phyloP scores from a whole-genome alignment of 1,140 invertebrate genomes.

The Cydia splendana region DNA sequence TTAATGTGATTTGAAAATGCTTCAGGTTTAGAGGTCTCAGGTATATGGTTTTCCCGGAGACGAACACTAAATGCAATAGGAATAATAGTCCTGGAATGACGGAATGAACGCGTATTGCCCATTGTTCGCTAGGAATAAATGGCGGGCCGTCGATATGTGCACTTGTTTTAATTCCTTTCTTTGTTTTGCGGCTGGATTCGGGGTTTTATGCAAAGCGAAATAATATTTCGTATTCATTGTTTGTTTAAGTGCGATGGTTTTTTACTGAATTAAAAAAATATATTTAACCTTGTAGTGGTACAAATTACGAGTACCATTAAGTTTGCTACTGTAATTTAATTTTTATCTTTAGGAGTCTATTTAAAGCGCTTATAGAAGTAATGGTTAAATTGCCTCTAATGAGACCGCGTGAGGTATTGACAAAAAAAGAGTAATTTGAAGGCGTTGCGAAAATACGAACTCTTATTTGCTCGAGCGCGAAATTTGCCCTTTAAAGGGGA shows the following conservation, averaged over 20 bases:
- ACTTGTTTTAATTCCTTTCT: constrained; percentile 62
- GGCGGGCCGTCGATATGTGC: constrained; percentile 54
- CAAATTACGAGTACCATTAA: too few relatives aligned
- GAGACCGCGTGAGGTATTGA: constrained; percentile 13
- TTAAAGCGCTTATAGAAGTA: background rate
- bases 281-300: too few relatives aligned
- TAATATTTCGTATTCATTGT: background rate
- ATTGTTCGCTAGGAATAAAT: constrained; percentile 75
- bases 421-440: background rate
- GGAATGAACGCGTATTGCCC: constrained; percentile 64
- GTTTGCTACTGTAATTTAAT: background rate
- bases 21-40: background rate
- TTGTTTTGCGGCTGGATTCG: constrained; percentile 33
- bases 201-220: background rate
- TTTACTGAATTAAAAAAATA: background rate
- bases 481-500: background rate
- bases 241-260: background rate
- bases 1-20: too few relatives aligned
- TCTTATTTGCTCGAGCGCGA: background rate
- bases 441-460: background rate
- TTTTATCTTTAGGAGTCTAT: background rate
- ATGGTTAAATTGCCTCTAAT: background rate
- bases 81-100: constrained; percentile 49
- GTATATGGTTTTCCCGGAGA: background rate
- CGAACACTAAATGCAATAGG: constrained; percentile 5